Percentiles rank a stretch among this genome's conserved stretches.
Evolutionary conservation across 2,888 invertebrate species (phyloP).

Genomic region (Pyrochroa serraticornis): DNA sequence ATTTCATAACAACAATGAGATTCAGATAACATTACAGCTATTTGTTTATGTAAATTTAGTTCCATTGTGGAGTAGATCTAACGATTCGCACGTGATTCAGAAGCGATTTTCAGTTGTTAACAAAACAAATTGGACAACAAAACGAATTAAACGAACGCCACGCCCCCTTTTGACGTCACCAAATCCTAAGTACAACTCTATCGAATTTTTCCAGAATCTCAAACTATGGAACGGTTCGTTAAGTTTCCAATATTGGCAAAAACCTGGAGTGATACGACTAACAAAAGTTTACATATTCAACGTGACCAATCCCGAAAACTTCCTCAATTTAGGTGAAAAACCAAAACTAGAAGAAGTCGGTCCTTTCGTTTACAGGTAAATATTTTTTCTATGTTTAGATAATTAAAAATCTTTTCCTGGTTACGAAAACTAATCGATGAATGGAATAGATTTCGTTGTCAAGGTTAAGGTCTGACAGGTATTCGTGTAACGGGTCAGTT

Average conservation of each 20-base stretch:
- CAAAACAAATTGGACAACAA: too few species aligned
- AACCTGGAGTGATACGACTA: conserved; percentile 80
- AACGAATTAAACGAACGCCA: too few species aligned
- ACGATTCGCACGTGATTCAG: too few species aligned
- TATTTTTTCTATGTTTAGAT: conserved; percentile 28
- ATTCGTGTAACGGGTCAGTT: conserved; percentile 17
- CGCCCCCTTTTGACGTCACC: neutral
- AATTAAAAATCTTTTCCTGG: too few species aligned
- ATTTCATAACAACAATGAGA: neutral
- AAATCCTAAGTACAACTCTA: neutral
- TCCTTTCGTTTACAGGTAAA: conserved; percentile 85
- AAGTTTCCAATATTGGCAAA: conserved; percentile 89
- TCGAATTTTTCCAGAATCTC: conserved; percentile 75
- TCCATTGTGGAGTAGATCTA: neutral
- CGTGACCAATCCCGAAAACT: conserved; percentile 83
- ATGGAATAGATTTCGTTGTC: conserved; percentile 20
- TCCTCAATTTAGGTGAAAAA: conserved; percentile 77
- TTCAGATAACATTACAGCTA: neutral
- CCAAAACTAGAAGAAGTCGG: conserved; percentile 83
- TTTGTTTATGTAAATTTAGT: conserved; percentile 1
- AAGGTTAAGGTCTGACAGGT: conserved; percentile 18
- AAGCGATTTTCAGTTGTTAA: too few species aligned
- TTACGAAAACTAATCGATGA: neutral
- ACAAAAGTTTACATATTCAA: conserved; percentile 91
- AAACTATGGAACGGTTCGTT: conserved; percentile 83